These are phyloP conservation scores for Felis catus DNA, from an alignment of 2,113 vertebrate species.

Conservation along the genomic window DNA sequence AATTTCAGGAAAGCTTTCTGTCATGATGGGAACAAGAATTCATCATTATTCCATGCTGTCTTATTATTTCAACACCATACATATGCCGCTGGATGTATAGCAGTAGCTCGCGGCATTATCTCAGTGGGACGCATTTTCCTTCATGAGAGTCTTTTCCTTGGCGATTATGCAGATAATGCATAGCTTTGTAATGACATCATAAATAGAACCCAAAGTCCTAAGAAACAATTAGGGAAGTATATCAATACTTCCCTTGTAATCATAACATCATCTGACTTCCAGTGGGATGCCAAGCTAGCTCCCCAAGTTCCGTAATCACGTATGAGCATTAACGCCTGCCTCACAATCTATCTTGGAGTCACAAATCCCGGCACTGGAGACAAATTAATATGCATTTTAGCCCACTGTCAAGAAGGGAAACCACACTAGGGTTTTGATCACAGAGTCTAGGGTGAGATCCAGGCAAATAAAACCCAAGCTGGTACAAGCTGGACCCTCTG, in stretches of 20 bases:
- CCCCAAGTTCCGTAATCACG: not conserved
- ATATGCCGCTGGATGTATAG: not conserved
- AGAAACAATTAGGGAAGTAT: slow-evolving; percentile 69
- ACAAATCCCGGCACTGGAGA: slow-evolving; percentile 31
- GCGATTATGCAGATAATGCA: slow-evolving; percentile 47
- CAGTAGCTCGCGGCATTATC: not conserved
- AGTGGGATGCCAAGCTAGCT: not conserved
- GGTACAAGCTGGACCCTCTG: not conserved
- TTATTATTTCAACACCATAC: slow-evolving; percentile 58
- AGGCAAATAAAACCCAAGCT: slow-evolving; percentile 16
- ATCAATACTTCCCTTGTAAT: slow-evolving; percentile 58
- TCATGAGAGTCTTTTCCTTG: slow-evolving; percentile 53
- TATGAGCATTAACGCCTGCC: slow-evolving; percentile 1
- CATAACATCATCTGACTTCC: slow-evolving; percentile 59
- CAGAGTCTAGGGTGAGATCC: slow-evolving; percentile 9
- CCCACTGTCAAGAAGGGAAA: slow-evolving; percentile 67
- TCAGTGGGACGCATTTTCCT: slow-evolving; percentile 48
- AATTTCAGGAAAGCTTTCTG: slow-evolving; percentile 63
- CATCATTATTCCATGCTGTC: slow-evolving; percentile 55
- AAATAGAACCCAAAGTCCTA: slow-evolving; percentile 65
- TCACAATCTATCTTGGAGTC: slow-evolving; percentile 36
- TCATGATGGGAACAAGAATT: slow-evolving; percentile 51
- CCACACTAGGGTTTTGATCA: slow-evolving; percentile 43
- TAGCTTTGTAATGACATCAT: slow-evolving; percentile 64
- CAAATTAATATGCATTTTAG: slow-evolving; percentile 64